Evolutionary conservation across 2,888 invertebrate species (phyloP).

Genomic region (Apoda limacodes): DNA sequence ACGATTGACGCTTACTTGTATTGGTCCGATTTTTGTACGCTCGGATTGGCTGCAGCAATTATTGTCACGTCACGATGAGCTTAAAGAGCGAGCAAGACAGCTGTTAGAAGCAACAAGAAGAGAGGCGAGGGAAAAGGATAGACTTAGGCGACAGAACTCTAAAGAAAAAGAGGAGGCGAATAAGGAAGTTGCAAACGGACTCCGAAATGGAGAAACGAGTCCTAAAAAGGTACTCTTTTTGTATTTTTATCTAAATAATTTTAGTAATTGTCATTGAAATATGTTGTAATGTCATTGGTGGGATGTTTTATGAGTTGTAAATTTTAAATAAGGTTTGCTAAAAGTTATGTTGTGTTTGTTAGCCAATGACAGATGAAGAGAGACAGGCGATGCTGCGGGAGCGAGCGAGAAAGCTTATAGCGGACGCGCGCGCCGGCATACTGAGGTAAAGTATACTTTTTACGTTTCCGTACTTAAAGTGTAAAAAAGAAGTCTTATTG

Average conservation of each 20-base stretch:
- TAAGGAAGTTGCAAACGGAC: slow-evolving; percentile 69
- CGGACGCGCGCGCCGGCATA: slow-evolving; percentile 76
- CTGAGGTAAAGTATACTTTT: not conserved
- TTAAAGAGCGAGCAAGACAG: slow-evolving; percentile 85
- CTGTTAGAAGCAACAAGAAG: slow-evolving; percentile 83
- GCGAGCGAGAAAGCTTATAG: slow-evolving; percentile 89
- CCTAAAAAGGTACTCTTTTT: slow-evolving; percentile 53
- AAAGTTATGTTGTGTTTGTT: not conserved
- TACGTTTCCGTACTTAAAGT: no score
- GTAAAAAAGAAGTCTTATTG: no score
- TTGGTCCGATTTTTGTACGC: slow-evolving; percentile 13
- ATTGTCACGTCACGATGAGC: slow-evolving; percentile 84
- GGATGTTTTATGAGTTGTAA: no score
- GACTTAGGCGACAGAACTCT: slow-evolving; percentile 35
- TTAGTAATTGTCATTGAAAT: no score
- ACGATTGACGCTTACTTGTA: slow-evolving; percentile 15
- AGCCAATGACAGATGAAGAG: slow-evolving; percentile 81
- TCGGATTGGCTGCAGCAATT: slow-evolving; percentile 68
- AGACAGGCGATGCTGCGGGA: slow-evolving; percentile 88
- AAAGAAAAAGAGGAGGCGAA: slow-evolving; percentile 73
- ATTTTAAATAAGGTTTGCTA: no score
- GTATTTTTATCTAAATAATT: no score
- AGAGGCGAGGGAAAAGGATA: slow-evolving; percentile 69
- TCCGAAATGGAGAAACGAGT: slow-evolving; percentile 51
- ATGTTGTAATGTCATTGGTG: no score